Evolutionary conservation across 2,888 invertebrate genomes (phyloP).

Genomic region (Julus scanicus): DNA sequence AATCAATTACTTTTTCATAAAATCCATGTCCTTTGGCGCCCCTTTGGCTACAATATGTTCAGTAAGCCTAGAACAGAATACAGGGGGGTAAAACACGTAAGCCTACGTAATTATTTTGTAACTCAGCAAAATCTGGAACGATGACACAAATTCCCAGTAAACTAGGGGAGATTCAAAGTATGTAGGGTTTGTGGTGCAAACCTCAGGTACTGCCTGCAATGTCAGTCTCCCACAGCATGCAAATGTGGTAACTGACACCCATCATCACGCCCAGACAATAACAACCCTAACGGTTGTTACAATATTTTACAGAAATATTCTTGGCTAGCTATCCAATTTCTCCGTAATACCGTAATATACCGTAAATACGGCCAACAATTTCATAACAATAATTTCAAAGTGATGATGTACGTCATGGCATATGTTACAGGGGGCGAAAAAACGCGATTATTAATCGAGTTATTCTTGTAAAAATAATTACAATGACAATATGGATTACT

Average conservation of each 20-base stretch:
- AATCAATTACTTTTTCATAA: neutral
- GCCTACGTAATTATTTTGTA: neutral
- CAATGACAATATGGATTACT: neutral
- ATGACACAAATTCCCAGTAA: slow-evolving; percentile 44
- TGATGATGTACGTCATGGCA: neutral
- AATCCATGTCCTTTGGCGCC: slow-evolving; percentile 29
- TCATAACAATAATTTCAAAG: slow-evolving; percentile 2
- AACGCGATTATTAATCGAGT: neutral
- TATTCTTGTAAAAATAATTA: neutral
- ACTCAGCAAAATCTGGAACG: neutral
- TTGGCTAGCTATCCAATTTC: neutral
- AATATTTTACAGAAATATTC: neutral
- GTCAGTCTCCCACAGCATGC: neutral
- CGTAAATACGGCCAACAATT: slow-evolving; percentile 9
- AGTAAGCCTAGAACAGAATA: neutral
- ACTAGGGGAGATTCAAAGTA: neutral
- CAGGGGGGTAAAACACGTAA: neutral
- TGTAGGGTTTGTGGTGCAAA: neutral
- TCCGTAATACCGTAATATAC: neutral
- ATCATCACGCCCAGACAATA: slow-evolving; percentile 18
- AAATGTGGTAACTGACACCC: slow-evolving; percentile 31
- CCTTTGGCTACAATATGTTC: neutral
- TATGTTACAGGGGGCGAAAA: neutral
- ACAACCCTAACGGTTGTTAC: neutral
- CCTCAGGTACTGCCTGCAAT: neutral